Evolutionary conservation across 2,888 invertebrate species (phyloP).

Genomic region (Electrophaes corylata): DNA sequence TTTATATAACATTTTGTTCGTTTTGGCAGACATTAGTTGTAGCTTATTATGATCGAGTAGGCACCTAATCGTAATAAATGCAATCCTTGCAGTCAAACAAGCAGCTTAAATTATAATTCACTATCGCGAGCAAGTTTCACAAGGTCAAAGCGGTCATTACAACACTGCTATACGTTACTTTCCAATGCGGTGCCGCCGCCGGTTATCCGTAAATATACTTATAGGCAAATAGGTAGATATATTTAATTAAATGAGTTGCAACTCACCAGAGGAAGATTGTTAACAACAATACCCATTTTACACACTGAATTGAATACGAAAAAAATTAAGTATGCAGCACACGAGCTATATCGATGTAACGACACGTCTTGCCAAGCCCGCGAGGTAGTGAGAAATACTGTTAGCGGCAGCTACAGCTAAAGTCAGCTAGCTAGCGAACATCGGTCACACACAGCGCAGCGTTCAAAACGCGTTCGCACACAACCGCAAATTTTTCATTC

Average conservation of each 20-base stretch:
- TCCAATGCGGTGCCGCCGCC: constrained; percentile 74
- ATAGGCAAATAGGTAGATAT: not conserved
- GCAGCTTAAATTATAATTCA: constrained; percentile 57
- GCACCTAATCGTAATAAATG: constrained; percentile 42
- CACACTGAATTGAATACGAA: constrained; percentile 40
- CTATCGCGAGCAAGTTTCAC: constrained; percentile 81
- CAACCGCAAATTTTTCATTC: constrained; percentile 75
- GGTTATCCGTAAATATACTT: constrained; percentile 52
- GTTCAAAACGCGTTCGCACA: constrained; percentile 57
- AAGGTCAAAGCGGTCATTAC: constrained; percentile 84
- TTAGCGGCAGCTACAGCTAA: constrained; percentile 36
- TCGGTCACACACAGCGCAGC: constrained; percentile 49
- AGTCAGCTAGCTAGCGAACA: constrained; percentile 40
- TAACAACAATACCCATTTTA: constrained; percentile 76
- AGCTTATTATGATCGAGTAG: constrained; percentile 2
- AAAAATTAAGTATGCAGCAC: constrained; percentile 53
- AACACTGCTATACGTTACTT: constrained; percentile 74
- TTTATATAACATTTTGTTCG: not conserved
- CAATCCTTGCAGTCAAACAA: constrained; percentile 57
- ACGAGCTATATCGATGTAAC: constrained; percentile 50
- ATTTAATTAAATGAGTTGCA: constrained; percentile 38
- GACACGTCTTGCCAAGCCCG: constrained; percentile 73
- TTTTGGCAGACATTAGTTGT: not conserved
- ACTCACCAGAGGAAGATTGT: constrained; percentile 76
- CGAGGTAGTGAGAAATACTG: constrained; percentile 71